A percentile compares a stretch with the other conserved stretches of the same genome.
Conservation (phyloP, 1,140 invertebrate species). For the Chionoecetes opilio region DNA sequence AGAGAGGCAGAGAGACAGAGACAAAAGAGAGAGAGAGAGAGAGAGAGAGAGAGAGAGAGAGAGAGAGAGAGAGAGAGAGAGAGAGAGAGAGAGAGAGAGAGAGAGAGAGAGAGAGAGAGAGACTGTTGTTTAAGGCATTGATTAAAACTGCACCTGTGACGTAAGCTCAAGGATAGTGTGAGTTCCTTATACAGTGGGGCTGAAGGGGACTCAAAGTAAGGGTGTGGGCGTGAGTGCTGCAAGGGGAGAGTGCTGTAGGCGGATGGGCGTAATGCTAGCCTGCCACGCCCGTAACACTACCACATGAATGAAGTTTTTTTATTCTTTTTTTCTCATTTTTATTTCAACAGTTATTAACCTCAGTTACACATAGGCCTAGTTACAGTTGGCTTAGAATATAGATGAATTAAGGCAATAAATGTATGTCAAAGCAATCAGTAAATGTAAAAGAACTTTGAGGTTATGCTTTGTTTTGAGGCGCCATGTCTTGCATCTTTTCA, state of each 20-base stretch:
- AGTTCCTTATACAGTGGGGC: neutral
- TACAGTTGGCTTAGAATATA: too few relatives aligned
- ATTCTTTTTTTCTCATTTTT: too few relatives aligned
- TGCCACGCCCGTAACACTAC: neutral
- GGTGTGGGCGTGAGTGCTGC: too few relatives aligned
- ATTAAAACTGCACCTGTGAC: neutral
- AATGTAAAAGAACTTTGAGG: too few relatives aligned
- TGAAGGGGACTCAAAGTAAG: neutral
- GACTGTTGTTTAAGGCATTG: neutral
- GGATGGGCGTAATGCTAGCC: neutral
- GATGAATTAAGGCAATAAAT: too few relatives aligned
- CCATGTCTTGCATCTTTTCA: too few relatives aligned
- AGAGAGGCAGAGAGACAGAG: neutral
- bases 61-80: conserved; percentile 15
- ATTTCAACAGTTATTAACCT: too few relatives aligned
- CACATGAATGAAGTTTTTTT: neutral
- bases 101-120: neutral
- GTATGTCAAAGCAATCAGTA: too few relatives aligned
- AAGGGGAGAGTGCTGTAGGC: neutral
- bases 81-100: neutral
- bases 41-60: conserved; percentile 1
- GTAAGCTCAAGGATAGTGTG: neutral
- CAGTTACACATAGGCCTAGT: too few relatives aligned
- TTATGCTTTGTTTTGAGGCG: too few relatives aligned
- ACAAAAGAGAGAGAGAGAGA: neutral